Percentiles rank a stretch among this genome's conserved stretches.
These are phyloP conservation scores for Perizoma flavofasciatum DNA, from an alignment of 2,888 invertebrate species.

Conservation along the genomic window DNA sequence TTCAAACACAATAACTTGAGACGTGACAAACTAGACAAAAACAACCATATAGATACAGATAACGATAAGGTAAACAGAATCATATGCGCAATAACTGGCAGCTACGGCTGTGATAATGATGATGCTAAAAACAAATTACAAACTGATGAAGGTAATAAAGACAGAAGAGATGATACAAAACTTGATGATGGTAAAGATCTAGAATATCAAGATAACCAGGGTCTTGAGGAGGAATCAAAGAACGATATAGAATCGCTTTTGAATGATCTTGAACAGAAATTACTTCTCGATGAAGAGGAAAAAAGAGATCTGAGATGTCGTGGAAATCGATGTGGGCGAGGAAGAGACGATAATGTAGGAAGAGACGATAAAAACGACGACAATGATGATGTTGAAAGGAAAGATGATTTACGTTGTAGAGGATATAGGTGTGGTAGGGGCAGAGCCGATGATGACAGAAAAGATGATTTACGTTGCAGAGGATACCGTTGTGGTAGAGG, in stretches of 20 bases:
- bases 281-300: not conserved
- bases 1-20: constrained; percentile 30
- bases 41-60: not conserved
- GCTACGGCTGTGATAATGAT: constrained; percentile 5
- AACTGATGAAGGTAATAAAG: not conserved
- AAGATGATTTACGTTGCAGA: constrained; percentile 13
- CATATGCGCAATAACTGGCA: constrained; percentile 15
- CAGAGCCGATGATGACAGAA: not conserved
- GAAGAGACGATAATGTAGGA: constrained; percentile 1
- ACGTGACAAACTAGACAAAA: constrained; percentile 1
- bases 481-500: constrained; percentile 4
- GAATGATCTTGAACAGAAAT: constrained; percentile 37
- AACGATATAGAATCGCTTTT: constrained; percentile 39
- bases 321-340: not conserved
- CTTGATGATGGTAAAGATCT: not conserved
- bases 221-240: constrained; percentile 25
- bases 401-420: constrained; percentile 4
- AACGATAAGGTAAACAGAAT: constrained; percentile 3
- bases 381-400: no score
- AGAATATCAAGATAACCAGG: constrained; percentile 4
- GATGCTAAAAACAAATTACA: constrained; percentile 1
- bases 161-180: not conserved
- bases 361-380: not conserved
- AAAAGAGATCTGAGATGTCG: no score
- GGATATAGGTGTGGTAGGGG: constrained; percentile 14